A percentile compares a stretch with the other conserved stretches of the same genome.
phyloP scores from a whole-genome alignment of 2,113 vertebrate genomes.

The Brienomyrus longianalis region DNA sequence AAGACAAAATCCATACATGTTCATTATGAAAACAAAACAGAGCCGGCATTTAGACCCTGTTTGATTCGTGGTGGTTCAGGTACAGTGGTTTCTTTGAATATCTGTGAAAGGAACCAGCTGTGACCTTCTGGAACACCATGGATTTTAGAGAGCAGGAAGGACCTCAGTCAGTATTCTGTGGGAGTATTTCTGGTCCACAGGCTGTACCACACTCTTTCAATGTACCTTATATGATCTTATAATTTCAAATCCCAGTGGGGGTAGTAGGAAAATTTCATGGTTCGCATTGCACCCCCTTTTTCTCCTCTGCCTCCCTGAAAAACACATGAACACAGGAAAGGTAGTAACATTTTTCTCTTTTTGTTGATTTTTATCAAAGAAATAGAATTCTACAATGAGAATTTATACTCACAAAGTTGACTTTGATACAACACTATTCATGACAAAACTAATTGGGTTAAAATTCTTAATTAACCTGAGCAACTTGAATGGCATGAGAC shows the following conservation, averaged over 20 bases:
- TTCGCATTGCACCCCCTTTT: conserved; percentile 14
- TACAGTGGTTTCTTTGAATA: conserved; percentile 38
- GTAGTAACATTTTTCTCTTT: neutral
- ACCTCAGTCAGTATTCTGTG: conserved; percentile 37
- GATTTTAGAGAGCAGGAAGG: conserved; percentile 36
- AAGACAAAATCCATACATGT: neutral
- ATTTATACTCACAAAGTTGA: neutral
- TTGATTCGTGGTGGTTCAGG: conserved; percentile 31
- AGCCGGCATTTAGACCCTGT: neutral
- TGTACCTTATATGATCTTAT: conserved; percentile 37
- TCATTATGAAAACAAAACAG: neutral
- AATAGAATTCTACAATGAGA: neutral
- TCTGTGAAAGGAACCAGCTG: conserved; percentile 30
- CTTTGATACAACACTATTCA: neutral
- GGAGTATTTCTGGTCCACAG: conserved; percentile 36
- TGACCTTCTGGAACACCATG: conserved; percentile 33
- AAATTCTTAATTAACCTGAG: neutral
- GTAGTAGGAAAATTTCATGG: conserved; percentile 36
- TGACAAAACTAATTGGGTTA: conserved; percentile 18
- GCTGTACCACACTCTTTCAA: conserved; percentile 24
- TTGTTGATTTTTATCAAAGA: neutral
- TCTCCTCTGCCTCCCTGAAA: neutral
- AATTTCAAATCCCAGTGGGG: conserved; percentile 35
- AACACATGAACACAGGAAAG: neutral
- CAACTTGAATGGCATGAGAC: neutral